These are phyloP conservation scores for Puntigrus tetrazona DNA, from an alignment of 2,113 vertebrate species.

Conservation along the genomic window DNA sequence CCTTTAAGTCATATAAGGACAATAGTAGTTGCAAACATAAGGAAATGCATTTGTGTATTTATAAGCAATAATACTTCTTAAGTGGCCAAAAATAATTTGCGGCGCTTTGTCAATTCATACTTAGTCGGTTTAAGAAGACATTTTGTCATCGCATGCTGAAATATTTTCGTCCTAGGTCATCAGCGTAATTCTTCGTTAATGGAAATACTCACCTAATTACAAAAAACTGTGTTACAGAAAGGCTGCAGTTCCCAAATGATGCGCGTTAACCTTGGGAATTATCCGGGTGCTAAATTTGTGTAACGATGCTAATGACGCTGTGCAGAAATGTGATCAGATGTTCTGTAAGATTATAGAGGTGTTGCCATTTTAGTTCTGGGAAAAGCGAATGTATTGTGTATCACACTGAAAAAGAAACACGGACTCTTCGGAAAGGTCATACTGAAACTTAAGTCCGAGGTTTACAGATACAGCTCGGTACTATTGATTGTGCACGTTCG, in stretches of 20 bases:
- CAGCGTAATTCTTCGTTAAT: not conserved
- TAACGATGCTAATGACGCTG: not conserved
- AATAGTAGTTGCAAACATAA: not conserved
- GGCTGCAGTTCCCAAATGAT: not conserved
- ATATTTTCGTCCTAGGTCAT: constrained; percentile 30
- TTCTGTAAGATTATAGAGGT: not conserved
- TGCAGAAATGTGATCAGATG: not conserved
- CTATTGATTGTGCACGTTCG: constrained; percentile 23
- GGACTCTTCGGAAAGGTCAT: constrained; percentile 2
- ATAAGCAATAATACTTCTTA: no score
- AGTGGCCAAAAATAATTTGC: not conserved
- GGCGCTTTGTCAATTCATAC: not conserved
- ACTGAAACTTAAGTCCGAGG: constrained; percentile 8
- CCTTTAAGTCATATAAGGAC: not conserved
- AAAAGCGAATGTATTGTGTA: constrained; percentile 4
- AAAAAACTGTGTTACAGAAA: constrained; percentile 15
- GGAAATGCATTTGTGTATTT: not conserved
- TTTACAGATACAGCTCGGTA: not conserved
- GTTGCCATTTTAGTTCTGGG: not conserved
- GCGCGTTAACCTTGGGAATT: constrained; percentile 12
- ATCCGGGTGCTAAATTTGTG: constrained; percentile 26
- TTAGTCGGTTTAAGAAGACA: not conserved
- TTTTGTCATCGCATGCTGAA: not conserved
- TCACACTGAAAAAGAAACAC: not conserved
- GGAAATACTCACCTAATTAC: constrained; percentile 29